Conservation (phyloP, 2,888 invertebrate genomes). For the Euphydryas editha region DNA sequence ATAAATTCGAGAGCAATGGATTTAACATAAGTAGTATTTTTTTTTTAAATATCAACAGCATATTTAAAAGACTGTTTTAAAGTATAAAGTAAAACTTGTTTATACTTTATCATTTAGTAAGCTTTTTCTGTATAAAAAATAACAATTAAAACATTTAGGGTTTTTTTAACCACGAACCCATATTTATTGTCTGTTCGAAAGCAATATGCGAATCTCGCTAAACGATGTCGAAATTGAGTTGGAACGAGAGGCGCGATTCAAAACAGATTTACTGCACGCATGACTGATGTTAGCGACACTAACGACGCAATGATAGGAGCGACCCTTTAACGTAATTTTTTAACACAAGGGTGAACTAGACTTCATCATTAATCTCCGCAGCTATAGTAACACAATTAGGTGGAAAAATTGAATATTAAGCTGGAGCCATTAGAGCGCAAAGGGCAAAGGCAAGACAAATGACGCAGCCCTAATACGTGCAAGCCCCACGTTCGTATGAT, state of each 20-base stretch:
- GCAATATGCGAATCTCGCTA: constrained; percentile 34
- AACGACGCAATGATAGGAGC: constrained; percentile 70
- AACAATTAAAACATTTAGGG: not conserved
- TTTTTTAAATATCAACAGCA: too few species aligned
- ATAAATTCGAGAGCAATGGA: too few species aligned
- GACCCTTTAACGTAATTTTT: constrained; percentile 72
- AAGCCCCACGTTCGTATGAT: constrained; percentile 32
- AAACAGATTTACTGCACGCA: constrained; percentile 65
- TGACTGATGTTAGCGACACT: constrained; percentile 70
- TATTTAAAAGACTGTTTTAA: too few species aligned
- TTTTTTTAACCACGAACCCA: not conserved
- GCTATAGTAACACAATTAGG: constrained; percentile 59
- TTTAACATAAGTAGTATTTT: too few species aligned
- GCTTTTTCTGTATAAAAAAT: not conserved
- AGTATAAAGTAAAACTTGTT: too few species aligned
- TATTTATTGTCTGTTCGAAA: constrained; percentile 18
- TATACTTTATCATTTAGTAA: too few species aligned
- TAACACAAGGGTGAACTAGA: constrained; percentile 63
- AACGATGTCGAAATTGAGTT: constrained; percentile 49
- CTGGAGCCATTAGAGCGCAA: constrained; percentile 51
- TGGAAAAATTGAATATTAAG: constrained; percentile 63
- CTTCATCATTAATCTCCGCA: constrained; percentile 70
- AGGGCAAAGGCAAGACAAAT: constrained; percentile 53
- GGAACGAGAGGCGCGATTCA: constrained; percentile 48
- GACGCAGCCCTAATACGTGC: constrained; percentile 41